phyloP scores from a whole-genome alignment of 1,140 invertebrate species.

The Drosophila neocordata region DNA sequence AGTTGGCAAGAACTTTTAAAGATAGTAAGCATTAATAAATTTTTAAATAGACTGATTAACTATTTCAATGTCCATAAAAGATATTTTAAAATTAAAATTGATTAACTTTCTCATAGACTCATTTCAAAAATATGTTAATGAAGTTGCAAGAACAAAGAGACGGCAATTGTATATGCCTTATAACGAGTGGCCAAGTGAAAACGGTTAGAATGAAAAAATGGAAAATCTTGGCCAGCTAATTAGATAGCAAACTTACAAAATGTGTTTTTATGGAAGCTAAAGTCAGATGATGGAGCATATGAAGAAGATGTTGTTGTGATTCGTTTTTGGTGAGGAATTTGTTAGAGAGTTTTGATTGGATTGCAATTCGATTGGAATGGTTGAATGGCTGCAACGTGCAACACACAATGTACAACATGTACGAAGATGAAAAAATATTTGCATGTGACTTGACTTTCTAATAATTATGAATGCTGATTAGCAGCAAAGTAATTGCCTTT shows the following conservation, averaged over 20 bases:
- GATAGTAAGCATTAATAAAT: too few relatives aligned
- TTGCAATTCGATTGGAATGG: background rate
- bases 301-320: background rate
- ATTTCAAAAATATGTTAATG: too few relatives aligned
- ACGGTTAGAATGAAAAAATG: too few relatives aligned
- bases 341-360: background rate
- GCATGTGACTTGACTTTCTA: slow-evolving; percentile 70
- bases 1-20: too few relatives aligned
- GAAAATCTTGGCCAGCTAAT: background rate
- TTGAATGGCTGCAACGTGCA: slow-evolving; percentile 1
- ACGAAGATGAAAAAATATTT: slow-evolving; percentile 35
- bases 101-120: too few relatives aligned
- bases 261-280: too few relatives aligned
- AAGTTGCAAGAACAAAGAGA: too few relatives aligned
- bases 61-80: too few relatives aligned
- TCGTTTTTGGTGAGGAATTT: background rate
- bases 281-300: background rate
- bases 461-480: slow-evolving; percentile 5
- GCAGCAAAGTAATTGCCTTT: background rate
- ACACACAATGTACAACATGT: background rate
- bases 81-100: too few relatives aligned
- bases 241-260: background rate
- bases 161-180: too few relatives aligned
- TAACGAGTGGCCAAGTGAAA: too few relatives aligned
- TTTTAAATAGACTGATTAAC: too few relatives aligned